Conservation (phyloP, 2,113 vertebrate genomes). For the Hiodon tergisus region DNA sequence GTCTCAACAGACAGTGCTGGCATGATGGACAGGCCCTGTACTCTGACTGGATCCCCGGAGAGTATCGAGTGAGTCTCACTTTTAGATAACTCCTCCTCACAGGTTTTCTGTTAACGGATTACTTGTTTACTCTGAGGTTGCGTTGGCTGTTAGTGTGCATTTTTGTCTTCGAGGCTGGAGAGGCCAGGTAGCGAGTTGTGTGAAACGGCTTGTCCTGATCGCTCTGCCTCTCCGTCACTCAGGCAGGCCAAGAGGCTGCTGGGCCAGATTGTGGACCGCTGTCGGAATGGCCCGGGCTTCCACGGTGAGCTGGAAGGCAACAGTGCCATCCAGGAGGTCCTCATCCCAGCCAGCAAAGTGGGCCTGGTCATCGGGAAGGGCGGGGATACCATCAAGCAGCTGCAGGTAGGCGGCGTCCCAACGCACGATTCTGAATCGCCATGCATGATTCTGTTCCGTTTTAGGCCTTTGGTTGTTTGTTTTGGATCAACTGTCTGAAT, state of each 20-base stretch:
- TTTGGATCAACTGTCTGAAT: not conserved
- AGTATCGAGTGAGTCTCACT: constrained; percentile 85
- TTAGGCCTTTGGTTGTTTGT: not conserved
- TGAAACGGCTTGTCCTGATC: too few species aligned
- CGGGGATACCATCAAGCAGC: constrained; percentile 91
- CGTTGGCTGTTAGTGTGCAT: not conserved
- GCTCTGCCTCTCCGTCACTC: constrained; percentile 41
- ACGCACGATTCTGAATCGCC: not conserved
- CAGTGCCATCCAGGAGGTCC: constrained; percentile 81
- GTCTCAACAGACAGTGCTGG: constrained; percentile 79
- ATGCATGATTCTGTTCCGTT: too few species aligned
- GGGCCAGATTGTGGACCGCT: constrained; percentile 90
- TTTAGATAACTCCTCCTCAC: not conserved
- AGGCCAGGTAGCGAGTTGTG: too few species aligned
- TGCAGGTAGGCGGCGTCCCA: constrained; percentile 69
- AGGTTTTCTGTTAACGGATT: not conserved
- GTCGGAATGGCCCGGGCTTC: constrained; percentile 84
- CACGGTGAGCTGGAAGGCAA: constrained; percentile 79
- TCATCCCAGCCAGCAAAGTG: constrained; percentile 90
- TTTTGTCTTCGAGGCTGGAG: not conserved
- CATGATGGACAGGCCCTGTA: constrained; percentile 87
- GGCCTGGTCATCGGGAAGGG: constrained; percentile 93
- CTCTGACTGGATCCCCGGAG: constrained; percentile 85
- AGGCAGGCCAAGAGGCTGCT: constrained; percentile 92
- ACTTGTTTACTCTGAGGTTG: too few species aligned